Evolutionary conservation across 1,140 invertebrate species (phyloP).

Genomic region (Drosophila navojoa): DNA sequence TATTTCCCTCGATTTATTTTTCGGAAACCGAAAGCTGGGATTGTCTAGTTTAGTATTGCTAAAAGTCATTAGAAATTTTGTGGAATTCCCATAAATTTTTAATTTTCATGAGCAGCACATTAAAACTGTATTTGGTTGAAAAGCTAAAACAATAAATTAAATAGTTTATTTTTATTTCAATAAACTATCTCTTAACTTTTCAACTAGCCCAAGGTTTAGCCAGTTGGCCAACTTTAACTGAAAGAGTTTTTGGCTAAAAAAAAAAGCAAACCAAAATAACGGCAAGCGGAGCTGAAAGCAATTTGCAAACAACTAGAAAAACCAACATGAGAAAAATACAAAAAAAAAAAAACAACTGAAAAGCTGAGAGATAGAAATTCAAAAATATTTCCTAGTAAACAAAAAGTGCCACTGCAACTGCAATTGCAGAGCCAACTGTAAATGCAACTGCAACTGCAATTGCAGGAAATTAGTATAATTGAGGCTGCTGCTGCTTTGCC

Average conservation of each 20-base stretch:
- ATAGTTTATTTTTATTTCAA: not conserved
- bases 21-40: too few species aligned
- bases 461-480: slow-evolving; percentile 63
- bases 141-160: too few species aligned
- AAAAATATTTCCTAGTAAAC: slow-evolving; percentile 64
- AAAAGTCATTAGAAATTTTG: too few species aligned
- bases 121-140: too few species aligned
- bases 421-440: not conserved
- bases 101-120: too few species aligned
- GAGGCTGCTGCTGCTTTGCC: slow-evolving; percentile 64
- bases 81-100: too few species aligned
- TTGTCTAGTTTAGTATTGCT: too few species aligned
- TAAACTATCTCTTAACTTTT: slow-evolving; percentile 14
- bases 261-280: slow-evolving; percentile 11
- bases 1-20: too few species aligned
- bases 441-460: slow-evolving; percentile 15
- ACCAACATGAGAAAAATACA: slow-evolving; percentile 36
- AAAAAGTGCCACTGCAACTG: slow-evolving; percentile 36
- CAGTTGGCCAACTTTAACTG: slow-evolving; percentile 17
- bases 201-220: not conserved
- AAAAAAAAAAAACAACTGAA: slow-evolving; percentile 36
- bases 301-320: slow-evolving; percentile 65
- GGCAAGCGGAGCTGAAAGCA: slow-evolving; percentile 36
- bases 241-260: slow-evolving; percentile 44
- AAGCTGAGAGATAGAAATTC: slow-evolving; percentile 11